Conservation (phyloP, 2,888 invertebrate genomes). For the Keiferia lycopersicella region DNA sequence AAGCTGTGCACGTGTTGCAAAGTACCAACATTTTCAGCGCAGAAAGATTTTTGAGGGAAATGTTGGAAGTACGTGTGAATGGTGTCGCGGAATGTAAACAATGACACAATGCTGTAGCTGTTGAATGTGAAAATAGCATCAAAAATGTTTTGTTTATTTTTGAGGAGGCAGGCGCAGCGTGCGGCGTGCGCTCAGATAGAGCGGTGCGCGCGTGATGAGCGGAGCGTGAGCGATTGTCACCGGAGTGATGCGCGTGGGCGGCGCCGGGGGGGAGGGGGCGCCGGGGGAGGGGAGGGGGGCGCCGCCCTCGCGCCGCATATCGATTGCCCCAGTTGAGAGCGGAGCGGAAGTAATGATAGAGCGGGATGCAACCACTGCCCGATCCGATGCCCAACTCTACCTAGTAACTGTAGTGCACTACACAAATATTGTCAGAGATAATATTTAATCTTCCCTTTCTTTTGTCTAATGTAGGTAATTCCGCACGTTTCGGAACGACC, state of each 20-base stretch:
- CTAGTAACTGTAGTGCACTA: conserved; percentile 72
- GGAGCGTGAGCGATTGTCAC: conserved; percentile 71
- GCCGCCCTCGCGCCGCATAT: conserved; percentile 66
- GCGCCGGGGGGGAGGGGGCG: conserved; percentile 47
- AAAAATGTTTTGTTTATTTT: conserved; percentile 20
- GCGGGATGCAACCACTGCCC: conserved; percentile 79
- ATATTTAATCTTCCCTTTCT: conserved; percentile 69
- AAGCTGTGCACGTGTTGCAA: conserved; percentile 25
- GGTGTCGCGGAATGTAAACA: conserved; percentile 15
- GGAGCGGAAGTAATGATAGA: conserved; percentile 80
- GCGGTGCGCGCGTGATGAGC: conserved; percentile 30
- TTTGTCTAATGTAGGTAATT: conserved; percentile 52
- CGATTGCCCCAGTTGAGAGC: conserved; percentile 85
- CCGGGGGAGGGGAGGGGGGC: conserved; percentile 49
- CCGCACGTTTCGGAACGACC: conserved; percentile 36
- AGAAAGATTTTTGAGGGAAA: conserved; percentile 25
- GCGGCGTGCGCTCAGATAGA: conserved; percentile 20
- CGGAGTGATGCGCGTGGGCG: conserved; percentile 74
- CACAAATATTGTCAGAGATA: conserved; percentile 72
- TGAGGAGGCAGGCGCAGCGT: conserved; percentile 6
- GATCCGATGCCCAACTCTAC: conserved; percentile 69
- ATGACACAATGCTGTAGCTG: conserved; percentile 2
- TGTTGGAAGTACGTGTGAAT: conserved; percentile 17
- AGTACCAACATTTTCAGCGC: conserved; percentile 26
- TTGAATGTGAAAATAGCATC: conserved; percentile 17